These are phyloP conservation scores for Lydus trimaculatus DNA, from an alignment of 2,888 invertebrate species.

Conservation along the genomic window DNA sequence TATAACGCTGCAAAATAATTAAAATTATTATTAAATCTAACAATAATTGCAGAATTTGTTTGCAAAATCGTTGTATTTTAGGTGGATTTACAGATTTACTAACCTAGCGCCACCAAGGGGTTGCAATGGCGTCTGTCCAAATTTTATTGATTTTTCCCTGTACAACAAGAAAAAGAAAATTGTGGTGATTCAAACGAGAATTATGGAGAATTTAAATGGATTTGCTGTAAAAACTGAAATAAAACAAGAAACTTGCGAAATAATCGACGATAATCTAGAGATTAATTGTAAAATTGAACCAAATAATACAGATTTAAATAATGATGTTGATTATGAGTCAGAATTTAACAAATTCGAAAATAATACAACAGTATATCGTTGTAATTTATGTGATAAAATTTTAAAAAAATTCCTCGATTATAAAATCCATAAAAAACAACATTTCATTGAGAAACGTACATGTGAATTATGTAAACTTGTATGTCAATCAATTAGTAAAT, in stretches of 20 bases:
- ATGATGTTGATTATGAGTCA: background rate
- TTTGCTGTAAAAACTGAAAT: background rate
- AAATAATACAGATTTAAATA: background rate
- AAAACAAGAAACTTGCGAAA: background rate
- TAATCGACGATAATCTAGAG: background rate
- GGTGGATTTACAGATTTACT: background rate
- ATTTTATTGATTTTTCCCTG: background rate
- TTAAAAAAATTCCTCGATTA: conserved; percentile 42
- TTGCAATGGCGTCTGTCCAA: background rate
- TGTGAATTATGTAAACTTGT: conserved; percentile 47
- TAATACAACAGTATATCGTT: conserved; percentile 42
- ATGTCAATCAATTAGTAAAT: conserved; percentile 45
- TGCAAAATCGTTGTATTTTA: background rate
- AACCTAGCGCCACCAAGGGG: background rate
- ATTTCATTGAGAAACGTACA: conserved; percentile 46
- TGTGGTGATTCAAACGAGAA: background rate
- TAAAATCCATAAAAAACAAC: conserved; percentile 42
- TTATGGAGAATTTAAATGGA: background rate
- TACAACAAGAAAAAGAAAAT: background rate
- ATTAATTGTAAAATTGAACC: background rate
- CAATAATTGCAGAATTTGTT: background rate
- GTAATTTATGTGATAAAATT: conserved; percentile 40
- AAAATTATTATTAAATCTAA: background rate
- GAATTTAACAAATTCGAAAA: background rate
- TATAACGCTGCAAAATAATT: background rate